Percentiles rank a stretch among this genome's conserved stretches.
phyloP scores from a whole-genome alignment of 35 echinoderm and acorn worm species.

The Diadema setosum region DNA sequence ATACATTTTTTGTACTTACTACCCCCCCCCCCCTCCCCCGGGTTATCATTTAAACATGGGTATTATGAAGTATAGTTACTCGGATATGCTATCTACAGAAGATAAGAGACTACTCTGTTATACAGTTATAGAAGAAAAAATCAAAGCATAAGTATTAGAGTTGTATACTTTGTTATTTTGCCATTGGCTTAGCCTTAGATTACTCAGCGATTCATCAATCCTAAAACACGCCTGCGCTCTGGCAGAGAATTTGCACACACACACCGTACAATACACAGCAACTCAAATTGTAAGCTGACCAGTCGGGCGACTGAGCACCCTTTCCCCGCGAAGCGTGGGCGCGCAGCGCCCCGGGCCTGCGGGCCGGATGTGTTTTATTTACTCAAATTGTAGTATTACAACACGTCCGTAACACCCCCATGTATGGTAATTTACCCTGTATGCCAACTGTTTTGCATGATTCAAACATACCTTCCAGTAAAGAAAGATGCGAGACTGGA shows the following conservation, averaged over 20 bases:
- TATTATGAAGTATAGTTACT: slow-evolving; percentile 28
- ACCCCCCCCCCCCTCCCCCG: slow-evolving; percentile 17
- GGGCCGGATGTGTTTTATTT: too few relatives aligned
- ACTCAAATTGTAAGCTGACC: slow-evolving; percentile 22
- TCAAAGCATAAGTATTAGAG: slow-evolving; percentile 16
- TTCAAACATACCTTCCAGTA: neutral
- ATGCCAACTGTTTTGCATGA: neutral
- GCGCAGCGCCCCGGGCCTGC: neutral
- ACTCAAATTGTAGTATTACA: too few relatives aligned
- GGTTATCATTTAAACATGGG: slow-evolving; percentile 27
- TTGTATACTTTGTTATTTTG: slow-evolving; percentile 28
- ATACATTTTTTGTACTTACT: neutral
- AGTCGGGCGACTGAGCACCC: slow-evolving; percentile 15
- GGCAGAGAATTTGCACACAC: slow-evolving; percentile 19
- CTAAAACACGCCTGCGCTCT: slow-evolving; percentile 20
- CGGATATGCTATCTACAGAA: slow-evolving; percentile 20
- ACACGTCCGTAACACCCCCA: too few relatives aligned
- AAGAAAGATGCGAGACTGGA: too few relatives aligned
- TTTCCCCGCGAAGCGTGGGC: too few relatives aligned
- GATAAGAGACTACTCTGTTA: slow-evolving; percentile 20
- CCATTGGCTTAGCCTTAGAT: slow-evolving; percentile 18
- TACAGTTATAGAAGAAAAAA: slow-evolving; percentile 25
- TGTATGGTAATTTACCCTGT: neutral
- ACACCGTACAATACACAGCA: slow-evolving; percentile 5
- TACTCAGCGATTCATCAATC: slow-evolving; percentile 26